These are phyloP conservation scores for Glaucomys volans DNA, from an alignment of 2,113 vertebrate genomes.

Conservation along the genomic window DNA sequence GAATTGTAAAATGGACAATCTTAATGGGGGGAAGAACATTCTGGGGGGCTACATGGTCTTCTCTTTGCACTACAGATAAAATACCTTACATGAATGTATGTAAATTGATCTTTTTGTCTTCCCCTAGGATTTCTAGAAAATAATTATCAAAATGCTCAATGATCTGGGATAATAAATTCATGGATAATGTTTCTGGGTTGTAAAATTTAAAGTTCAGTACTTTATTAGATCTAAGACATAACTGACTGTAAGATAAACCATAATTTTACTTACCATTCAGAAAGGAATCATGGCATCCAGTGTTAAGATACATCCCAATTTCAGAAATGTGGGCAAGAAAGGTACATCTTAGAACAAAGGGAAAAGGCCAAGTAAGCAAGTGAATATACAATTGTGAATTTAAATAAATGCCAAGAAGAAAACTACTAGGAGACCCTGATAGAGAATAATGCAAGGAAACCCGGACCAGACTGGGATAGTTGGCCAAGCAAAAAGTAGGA, in stretches of 20 bases:
- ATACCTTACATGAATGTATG: not conserved
- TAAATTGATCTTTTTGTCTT: not conserved
- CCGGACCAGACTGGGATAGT: not conserved
- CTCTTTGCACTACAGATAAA: slow-evolving; percentile 62
- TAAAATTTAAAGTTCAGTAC: not conserved
- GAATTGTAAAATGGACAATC: not conserved
- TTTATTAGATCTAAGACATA: slow-evolving; percentile 46
- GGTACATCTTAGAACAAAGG: slow-evolving; percentile 14
- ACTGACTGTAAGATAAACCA: not conserved
- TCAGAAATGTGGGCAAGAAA: not conserved
- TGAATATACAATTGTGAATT: slow-evolving; percentile 45
- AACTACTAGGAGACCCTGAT: not conserved
- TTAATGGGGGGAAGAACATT: slow-evolving; percentile 9
- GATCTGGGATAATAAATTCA: slow-evolving; percentile 52
- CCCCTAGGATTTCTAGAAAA: slow-evolving; percentile 32
- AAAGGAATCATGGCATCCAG: slow-evolving; percentile 46
- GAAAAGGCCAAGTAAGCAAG: slow-evolving; percentile 35
- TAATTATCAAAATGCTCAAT: slow-evolving; percentile 8
- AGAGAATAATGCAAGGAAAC: not conserved
- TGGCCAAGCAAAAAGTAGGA: not conserved
- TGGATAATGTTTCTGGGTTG: not conserved
- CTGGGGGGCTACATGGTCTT: not conserved
- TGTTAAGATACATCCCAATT: not conserved
- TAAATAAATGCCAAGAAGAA: slow-evolving; percentile 28
- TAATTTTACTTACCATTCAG: slow-evolving; percentile 25